These are phyloP conservation scores for Parapristionchus giblindavisi DNA, from an alignment of 2,888 invertebrate genomes.

Conservation along the genomic window DNA sequence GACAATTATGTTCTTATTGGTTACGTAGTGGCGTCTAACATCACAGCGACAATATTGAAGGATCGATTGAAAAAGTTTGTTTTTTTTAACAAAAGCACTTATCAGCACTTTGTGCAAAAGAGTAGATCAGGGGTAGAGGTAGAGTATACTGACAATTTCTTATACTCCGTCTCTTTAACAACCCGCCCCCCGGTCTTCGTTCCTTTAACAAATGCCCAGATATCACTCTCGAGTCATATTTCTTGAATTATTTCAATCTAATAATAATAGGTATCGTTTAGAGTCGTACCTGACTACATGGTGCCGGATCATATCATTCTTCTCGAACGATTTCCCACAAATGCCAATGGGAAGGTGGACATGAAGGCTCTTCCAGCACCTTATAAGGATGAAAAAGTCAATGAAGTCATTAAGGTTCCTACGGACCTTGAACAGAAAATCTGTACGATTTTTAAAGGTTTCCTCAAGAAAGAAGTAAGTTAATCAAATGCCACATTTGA, in stretches of 20 bases:
- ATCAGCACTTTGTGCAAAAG: too few species aligned
- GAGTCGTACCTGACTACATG: neutral
- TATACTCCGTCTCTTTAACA: too few species aligned
- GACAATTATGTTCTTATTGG: neutral
- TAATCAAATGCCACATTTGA: neutral
- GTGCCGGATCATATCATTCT: constrained; percentile 3
- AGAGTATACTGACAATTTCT: too few species aligned
- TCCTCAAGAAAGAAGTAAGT: constrained; percentile 19
- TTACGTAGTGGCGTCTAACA: neutral
- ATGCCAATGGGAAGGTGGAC: constrained; percentile 27
- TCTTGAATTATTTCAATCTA: neutral
- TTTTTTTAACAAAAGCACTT: too few species aligned
- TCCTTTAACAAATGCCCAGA: too few species aligned
- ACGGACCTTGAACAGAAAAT: neutral
- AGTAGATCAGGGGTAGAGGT: too few species aligned
- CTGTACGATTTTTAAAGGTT: neutral
- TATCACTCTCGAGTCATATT: too few species aligned
- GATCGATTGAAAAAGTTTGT: neutral
- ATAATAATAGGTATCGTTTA: neutral
- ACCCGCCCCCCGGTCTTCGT: too few species aligned
- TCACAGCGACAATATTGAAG: neutral
- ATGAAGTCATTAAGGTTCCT: neutral
- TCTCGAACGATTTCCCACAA: constrained; percentile 4
- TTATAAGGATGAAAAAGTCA: neutral
- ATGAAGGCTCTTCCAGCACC: constrained; percentile 13